Evolutionary conservation across 1,140 invertebrate species (phyloP), one percentile per base, ranked within the genome.

Genomic region (Lasioglossum baleicum): DNA sequence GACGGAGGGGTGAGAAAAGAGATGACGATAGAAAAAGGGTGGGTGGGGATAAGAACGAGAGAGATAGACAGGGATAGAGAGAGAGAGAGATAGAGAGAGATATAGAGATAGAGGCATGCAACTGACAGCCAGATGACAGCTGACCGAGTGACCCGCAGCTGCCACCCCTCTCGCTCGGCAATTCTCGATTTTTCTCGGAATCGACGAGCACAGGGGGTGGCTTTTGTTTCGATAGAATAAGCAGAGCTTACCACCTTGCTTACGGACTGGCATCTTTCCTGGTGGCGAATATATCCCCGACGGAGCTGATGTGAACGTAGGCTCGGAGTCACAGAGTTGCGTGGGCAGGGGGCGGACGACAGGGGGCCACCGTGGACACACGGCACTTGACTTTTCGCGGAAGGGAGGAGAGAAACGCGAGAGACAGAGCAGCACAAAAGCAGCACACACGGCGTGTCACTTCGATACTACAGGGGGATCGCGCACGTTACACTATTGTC

Each of bases 161-260:
- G 64, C 82, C 84, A 56, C 82, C 83, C 85, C 81, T 82, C 71
- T 80, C 71, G 35, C 69, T 60, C 61, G 60, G 35, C 70, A 73
- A 73, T 69, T 76, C 64, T 31, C 8, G 48, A 61, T 81, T 63
- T 68, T 20, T 20, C 67, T 20, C 7, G 7, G 67, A 67, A 84
- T 84, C 65, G 69, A 77, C 73, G 6, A 31, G 48, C 22, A 40
- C 42, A 15, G 31, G 31, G 42, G 56, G 42, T 61, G 65, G n/a
- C 13, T 67, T 82, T 67, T 82, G 31, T 72, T 40, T 75, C 64
- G 26, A 69, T 31, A 86, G 26, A 83, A 80, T 76, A 80, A 48
- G 69, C 48, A 53, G 90, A 90, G 89, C 91, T 93, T 92, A 93
- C 91, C 92, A 93, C 92, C 92, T 93, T 93, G 92, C 88, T 92